These are phyloP conservation scores for Eretmochelys imbricata DNA, from an alignment of 2,113 vertebrate genomes.

Conservation along the genomic window DNA sequence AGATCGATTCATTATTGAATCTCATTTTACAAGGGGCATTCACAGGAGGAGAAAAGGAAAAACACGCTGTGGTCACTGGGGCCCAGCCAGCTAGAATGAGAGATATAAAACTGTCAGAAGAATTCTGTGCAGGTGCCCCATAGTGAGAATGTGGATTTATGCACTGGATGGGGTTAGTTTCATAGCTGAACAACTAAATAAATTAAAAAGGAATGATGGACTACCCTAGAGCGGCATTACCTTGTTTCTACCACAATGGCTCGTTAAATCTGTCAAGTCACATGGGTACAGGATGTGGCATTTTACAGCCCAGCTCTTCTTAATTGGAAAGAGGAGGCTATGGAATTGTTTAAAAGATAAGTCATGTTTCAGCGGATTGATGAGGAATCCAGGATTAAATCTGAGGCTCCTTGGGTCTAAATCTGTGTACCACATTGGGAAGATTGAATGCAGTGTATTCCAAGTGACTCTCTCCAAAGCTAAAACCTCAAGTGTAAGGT, in stretches of 20 bases:
- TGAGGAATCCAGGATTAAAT: conserved; percentile 52
- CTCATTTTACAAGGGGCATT: background rate
- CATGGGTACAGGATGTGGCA: conserved; percentile 73
- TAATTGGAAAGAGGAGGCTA: conserved; percentile 68
- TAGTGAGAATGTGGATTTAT: conserved; percentile 52
- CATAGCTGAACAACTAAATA: background rate
- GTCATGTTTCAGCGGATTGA: conserved; percentile 64
- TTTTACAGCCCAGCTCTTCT: conserved; percentile 70
- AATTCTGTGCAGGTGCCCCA: conserved; percentile 53
- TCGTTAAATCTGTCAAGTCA: conserved; percentile 77
- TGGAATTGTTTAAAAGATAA: conserved; percentile 55
- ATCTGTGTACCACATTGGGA: background rate
- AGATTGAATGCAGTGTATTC: background rate
- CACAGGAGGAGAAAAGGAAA: background rate
- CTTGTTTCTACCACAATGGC: conserved; percentile 73
- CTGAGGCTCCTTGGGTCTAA: background rate
- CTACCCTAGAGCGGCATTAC: conserved; percentile 56
- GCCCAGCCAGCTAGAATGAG: background rate
- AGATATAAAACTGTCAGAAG: conserved; percentile 51
- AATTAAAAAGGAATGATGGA: background rate
- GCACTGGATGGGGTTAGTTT: conserved; percentile 42
- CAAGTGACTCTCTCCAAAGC: conserved; percentile 25
- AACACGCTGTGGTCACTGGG: background rate
- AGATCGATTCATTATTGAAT: background rate
- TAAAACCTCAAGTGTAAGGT: background rate